Percentiles rank a stretch among this genome's conserved stretches.
phyloP scores from a whole-genome alignment of 2,113 vertebrate species.

The Gymnorhina tibicen region DNA sequence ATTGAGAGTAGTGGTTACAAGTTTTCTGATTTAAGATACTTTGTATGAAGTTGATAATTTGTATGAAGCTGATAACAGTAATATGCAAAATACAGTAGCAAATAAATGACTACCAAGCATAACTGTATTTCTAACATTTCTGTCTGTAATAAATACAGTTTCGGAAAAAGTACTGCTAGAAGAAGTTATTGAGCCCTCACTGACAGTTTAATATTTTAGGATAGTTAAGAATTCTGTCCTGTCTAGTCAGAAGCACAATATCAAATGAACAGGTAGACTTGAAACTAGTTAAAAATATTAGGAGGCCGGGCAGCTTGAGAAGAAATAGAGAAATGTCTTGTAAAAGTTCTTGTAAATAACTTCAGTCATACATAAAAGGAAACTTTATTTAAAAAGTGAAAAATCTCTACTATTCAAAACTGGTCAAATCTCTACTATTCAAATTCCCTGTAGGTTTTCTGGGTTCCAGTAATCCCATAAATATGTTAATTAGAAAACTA shows the following conservation, averaged over 20 bases:
- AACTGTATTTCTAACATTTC: not conserved
- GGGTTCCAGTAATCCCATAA: not conserved
- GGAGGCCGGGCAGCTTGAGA: not conserved
- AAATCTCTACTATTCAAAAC: not conserved
- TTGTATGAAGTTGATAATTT: not conserved
- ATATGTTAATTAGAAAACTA: constrained; percentile 3
- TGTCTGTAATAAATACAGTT: not conserved
- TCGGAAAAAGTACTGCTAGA: not conserved
- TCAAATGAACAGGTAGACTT: not conserved
- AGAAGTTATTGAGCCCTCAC: not conserved
- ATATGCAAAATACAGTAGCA: not conserved
- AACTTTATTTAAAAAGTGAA: not conserved
- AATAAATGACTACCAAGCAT: not conserved
- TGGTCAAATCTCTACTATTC: not conserved
- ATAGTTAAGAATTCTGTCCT: not conserved
- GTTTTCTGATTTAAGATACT: not conserved
- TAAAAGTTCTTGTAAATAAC: not conserved
- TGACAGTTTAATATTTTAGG: not conserved
- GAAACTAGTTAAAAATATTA: not conserved
- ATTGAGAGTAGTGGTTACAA: not conserved
- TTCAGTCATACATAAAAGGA: not conserved
- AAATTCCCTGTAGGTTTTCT: not conserved
- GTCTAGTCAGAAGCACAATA: not conserved
- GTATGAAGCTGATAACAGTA: not conserved
- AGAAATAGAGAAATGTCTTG: not conserved